Evolutionary conservation across 2,797 vertebrate species (phyloP), one percentile per base, ranked within the genome.

Genomic region (Hozukius guyotensis): DNA sequence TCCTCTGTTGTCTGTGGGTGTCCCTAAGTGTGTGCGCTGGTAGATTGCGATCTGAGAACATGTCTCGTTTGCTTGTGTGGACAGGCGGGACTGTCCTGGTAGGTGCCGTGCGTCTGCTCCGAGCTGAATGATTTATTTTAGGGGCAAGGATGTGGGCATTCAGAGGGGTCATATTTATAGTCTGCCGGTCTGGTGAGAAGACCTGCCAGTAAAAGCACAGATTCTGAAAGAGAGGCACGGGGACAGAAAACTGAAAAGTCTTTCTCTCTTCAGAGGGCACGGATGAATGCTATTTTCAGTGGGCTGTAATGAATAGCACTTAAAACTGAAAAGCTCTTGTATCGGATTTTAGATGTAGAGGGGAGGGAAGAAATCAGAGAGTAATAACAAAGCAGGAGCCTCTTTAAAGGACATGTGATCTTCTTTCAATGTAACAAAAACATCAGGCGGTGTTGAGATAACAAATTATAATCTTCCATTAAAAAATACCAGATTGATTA

Each of bases 121-220:
- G 6, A 56, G 86, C 92, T 81, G 80, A 92, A 77, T 93, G 84
- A 93, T 92, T 93, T 94, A 95, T 95, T 95, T 94, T 93, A 72
- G 92, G 92, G 92, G 88, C 85, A 86, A 93, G 95, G 96, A 96
- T 96, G 95, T 95, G 94, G 94, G 89, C 92, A 94, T 94, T 94
- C 88, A 86, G 92, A 95, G 92, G 86, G 92, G 91, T 94, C 93
- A 80, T 96, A 95, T 96, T 95, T 96, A 95, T 95, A 95, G 94
- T 81, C 82, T 34, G 77, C 69, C 88, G 89, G 88, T 94, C 92
- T 93, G 90, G 87, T 87, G 89, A 85, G 90, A 90, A 84, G 81
- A 91, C 60, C 84, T 89, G 94, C 94, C 93, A 95, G 92, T 80
- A 93, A 92, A 95, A 94, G 92, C 93, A 93, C 34, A 80, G 85